Evolutionary conservation across 2,113 vertebrate species (phyloP), one percentile per base, ranked within the genome.

Genomic region (Stictonetta naevosa): DNA sequence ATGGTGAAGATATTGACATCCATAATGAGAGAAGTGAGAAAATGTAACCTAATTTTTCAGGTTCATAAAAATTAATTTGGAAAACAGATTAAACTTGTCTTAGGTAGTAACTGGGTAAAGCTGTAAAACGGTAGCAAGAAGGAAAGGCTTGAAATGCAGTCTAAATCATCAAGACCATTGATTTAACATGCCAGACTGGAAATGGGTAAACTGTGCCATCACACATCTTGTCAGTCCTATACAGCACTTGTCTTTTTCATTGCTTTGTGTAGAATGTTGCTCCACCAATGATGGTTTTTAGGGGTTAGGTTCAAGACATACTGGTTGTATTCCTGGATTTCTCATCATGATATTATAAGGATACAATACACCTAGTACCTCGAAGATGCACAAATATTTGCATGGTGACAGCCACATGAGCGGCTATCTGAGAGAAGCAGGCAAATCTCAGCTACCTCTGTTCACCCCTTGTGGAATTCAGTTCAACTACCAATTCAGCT

Each of bases 281-380:
- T 8, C 3, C 3, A 1, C 7, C 13, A 46, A 22, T 28, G 18
- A 3, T 31, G 4, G 26, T 31, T 48, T 48, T 20, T 3, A 40
- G 48, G 56, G 14, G 5, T 18, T 72, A 18, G 23, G 15, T 8
- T 14, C 2, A 29, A 52, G 42, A 71, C 26, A 28, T 17, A 12
- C 0, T 33, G 22, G 16, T 55, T 34, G 23, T 42, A 40, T 60
- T 63, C 19, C 40, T 64, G 15, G 2, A 48, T 79, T 72, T 79
- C 14, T 62, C 56, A 67, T 62, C 22, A 40, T 55, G 20, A 28
- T 44, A 20, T 63, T 77, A 40, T 42, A n/a, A 81, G 11, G 13
- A 22, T 80, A 73, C 91, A 89, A 67, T 48, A 29, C 2, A 10
- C 22, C 31, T 62, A 60, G 78, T 25, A 91, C 2, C 20, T 63